Conservation (phyloP, 2,888 invertebrate species). For the Sicus ferrugineus region DNA sequence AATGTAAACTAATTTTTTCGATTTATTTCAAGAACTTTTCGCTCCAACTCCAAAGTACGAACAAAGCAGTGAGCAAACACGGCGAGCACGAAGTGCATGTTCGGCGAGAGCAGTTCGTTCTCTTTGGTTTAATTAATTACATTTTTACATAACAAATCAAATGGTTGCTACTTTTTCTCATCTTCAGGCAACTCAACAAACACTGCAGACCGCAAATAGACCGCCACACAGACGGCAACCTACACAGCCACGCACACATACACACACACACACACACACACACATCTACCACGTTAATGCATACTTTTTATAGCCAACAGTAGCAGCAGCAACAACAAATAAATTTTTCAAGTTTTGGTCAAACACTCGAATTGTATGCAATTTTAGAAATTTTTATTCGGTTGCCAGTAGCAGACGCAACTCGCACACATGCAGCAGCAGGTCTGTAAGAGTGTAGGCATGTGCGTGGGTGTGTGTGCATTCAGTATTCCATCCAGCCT, state of each 20-base stretch:
- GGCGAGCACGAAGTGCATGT: too few species aligned
- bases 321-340: constrained; percentile 39
- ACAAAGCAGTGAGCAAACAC: too few species aligned
- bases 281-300: neutral
- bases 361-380: constrained; percentile 41
- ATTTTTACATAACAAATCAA: constrained; percentile 19
- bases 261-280: constrained; percentile 15
- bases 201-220: constrained; percentile 26
- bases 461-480: constrained; percentile 8
- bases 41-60: too few species aligned
- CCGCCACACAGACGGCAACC: too few species aligned
- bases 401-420: constrained; percentile 22
- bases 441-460: neutral
- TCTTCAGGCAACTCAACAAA: constrained; percentile 18
- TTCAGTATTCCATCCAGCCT: too few species aligned
- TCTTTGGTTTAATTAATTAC: constrained; percentile 25
- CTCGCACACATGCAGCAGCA: neutral
- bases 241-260: constrained; percentile 8
- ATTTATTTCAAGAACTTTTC: too few species aligned
- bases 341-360: constrained; percentile 47
- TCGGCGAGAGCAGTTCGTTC: too few species aligned
- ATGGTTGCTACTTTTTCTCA: constrained; percentile 4
- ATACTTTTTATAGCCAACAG: constrained; percentile 12
- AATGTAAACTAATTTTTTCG: too few species aligned
- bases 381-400: constrained; percentile 39